Evolutionary conservation across 2,888 invertebrate species (phyloP).

Genomic region (Ametastegia equiseti): DNA sequence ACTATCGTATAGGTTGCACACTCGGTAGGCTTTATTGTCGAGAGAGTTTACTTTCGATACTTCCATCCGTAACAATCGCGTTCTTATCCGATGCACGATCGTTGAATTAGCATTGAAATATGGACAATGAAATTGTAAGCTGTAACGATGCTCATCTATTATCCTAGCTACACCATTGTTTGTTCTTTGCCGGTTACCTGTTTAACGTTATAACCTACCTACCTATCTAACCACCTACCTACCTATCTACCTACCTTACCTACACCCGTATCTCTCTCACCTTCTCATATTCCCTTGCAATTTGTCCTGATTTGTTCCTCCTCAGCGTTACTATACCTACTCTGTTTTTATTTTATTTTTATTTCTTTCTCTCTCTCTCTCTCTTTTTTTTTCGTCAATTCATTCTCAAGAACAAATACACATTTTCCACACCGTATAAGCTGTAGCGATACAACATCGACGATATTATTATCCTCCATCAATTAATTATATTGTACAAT

Average conservation of each 20-base stretch:
- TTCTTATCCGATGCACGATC: conserved; percentile 41
- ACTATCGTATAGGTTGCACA: no score
- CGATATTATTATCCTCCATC: no score
- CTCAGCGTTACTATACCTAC: no score
- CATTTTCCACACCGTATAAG: no score
- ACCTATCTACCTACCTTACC: neutral
- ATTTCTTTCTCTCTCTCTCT: neutral
- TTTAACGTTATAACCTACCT: neutral
- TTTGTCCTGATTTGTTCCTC: conserved; percentile 6
- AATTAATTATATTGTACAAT: no score
- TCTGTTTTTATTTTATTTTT: neutral
- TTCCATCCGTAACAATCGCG: conserved; percentile 44
- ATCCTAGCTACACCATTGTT: conserved; percentile 44
- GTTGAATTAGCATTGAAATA: conserved; percentile 45
- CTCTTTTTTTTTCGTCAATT: neutral
- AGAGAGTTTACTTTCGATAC: conserved; percentile 37
- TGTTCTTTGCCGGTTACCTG: conserved; percentile 31
- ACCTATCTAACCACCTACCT: neutral
- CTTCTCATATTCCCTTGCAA: conserved; percentile 3
- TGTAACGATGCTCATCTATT: conserved; percentile 48
- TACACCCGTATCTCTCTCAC: neutral
- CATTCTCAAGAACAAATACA: no score
- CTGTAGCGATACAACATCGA: no score
- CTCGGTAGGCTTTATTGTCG: neutral
- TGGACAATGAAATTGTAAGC: conserved; percentile 43